These are phyloP conservation scores for Ecliptopera silaceata DNA, from an alignment of 2,888 invertebrate genomes.

Conservation along the genomic window DNA sequence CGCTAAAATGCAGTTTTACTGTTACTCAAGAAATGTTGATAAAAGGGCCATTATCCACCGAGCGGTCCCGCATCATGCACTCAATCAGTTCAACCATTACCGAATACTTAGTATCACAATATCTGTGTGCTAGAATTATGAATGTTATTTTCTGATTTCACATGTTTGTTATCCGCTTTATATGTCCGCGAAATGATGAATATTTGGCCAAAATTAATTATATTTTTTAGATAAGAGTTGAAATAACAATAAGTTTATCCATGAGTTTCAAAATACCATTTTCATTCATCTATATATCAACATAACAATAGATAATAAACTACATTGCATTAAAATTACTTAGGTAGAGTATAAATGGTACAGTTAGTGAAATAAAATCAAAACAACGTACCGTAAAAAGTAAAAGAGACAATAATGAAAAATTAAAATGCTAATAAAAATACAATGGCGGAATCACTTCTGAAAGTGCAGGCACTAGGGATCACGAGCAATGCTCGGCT, in stretches of 20 bases:
- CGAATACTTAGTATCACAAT: not conserved
- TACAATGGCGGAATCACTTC: slow-evolving; percentile 30
- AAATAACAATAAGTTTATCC: slow-evolving; percentile 41
- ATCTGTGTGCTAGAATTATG: not conserved
- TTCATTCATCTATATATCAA: slow-evolving; percentile 1
- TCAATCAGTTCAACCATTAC: not conserved
- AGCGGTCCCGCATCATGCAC: not conserved
- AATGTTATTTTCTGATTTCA: not conserved
- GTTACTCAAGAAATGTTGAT: not conserved
- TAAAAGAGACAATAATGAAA: too few relatives aligned
- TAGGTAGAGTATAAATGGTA: not conserved
- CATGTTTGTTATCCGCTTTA: too few relatives aligned
- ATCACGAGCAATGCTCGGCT: slow-evolving; percentile 59
- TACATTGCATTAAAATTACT: not conserved
- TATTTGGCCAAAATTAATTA: not conserved
- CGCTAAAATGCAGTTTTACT: slow-evolving; percentile 8
- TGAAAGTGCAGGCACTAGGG: slow-evolving; percentile 63
- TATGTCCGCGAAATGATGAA: not conserved
- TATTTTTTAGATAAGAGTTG: slow-evolving; percentile 2
- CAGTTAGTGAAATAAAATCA: not conserved
- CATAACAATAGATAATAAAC: not conserved
- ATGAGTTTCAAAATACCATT: slow-evolving; percentile 38
- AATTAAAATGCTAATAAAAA: not conserved
- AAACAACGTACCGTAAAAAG: not conserved
- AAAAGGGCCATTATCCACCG: slow-evolving; percentile 1